Base-by-base conservation (phyloP, 2,797 vertebrate genomes). In the Sciurus carolinensis region DNA sequence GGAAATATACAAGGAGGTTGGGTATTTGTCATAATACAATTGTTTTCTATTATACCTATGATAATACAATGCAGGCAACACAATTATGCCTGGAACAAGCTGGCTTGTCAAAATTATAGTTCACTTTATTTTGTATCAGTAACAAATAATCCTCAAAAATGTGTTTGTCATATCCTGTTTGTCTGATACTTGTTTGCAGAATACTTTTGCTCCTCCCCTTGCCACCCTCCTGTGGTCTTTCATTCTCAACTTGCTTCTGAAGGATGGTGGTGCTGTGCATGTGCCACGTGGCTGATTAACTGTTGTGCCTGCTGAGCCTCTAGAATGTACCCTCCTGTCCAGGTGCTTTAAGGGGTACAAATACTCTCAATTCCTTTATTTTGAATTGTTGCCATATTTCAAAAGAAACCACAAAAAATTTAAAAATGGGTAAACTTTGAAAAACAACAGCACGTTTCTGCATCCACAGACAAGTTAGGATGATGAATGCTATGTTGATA, bases 131-230 rank as follows among this genome's bases (percentile, higher is more conserved):
- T 98, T 95, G 82, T 82, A 86, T 97, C 91, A 97, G 97, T 97
- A 98, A 97, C 87, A 97, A 96, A 94, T 87, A 93, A 96, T 97
- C 95, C 97, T 98, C 97, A 97, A 95, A 97, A 98, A 97, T 98
- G 80, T 96, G 97, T 98, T 98, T 98, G 98, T 98, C 95, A 76
- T 94, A 95, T 95, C 97, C 97, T 98, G 97, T 98, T 98, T 98
- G 94, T 95, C 97, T 98, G 95, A 62, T 96, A 97, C 97, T 94
- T 92, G 97, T 97, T 97, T 98, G 97, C 95, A 91, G 98, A 89
- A 71, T 98, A 98, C 97, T 97, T 98, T 98, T 97, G 97, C 97
- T 97, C 97, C 96, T 96, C 97, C 95, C 96, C 97, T 97, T 72
- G 83, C 84, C 91, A 86, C 97, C 96, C 93, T 98, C 97, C 95